A percentile compares a stretch with the other conserved stretches of the same genome.
phyloP scores from a whole-genome alignment of 2,888 invertebrate genomes.

The Megalurothrips usitatus region DNA sequence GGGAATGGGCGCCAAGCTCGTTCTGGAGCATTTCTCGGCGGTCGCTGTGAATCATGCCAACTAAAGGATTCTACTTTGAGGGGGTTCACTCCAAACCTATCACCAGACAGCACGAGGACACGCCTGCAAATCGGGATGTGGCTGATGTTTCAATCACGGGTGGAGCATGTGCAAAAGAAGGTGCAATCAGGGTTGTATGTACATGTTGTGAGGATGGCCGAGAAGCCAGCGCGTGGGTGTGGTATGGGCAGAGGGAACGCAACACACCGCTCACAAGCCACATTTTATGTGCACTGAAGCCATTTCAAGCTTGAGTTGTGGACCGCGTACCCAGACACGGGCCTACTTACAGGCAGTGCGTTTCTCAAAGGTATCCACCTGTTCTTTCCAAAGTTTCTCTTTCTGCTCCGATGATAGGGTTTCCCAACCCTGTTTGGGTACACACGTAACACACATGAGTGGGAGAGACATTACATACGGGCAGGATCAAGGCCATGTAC shows the following conservation, averaged over 20 bases:
- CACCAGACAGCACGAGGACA: background rate
- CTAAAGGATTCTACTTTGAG: background rate
- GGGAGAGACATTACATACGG: background rate
- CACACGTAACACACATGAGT: background rate
- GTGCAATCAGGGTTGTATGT: background rate
- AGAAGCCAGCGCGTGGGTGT: too few relatives aligned
- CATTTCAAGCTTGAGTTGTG: background rate
- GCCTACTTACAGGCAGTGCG: constrained; percentile 76
- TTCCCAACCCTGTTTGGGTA: constrained; percentile 67
- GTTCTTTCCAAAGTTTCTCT: constrained; percentile 84
- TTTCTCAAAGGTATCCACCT: constrained; percentile 75
- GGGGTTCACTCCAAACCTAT: background rate
- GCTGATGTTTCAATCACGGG: background rate
- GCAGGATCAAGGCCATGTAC: background rate
- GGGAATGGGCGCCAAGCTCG: background rate
- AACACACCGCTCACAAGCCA: background rate
- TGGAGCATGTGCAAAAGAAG: background rate
- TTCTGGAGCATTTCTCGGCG: background rate
- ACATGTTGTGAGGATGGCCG: too few relatives aligned
- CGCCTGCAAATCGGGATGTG: background rate
- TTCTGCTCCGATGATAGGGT: constrained; percentile 66
- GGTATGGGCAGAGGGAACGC: background rate
- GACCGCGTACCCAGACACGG: background rate
- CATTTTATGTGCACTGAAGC: background rate
- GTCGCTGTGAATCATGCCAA: background rate